Evolutionary conservation across 2,113 vertebrate species (phyloP).

Genomic region (Odocoileus virginianus): DNA sequence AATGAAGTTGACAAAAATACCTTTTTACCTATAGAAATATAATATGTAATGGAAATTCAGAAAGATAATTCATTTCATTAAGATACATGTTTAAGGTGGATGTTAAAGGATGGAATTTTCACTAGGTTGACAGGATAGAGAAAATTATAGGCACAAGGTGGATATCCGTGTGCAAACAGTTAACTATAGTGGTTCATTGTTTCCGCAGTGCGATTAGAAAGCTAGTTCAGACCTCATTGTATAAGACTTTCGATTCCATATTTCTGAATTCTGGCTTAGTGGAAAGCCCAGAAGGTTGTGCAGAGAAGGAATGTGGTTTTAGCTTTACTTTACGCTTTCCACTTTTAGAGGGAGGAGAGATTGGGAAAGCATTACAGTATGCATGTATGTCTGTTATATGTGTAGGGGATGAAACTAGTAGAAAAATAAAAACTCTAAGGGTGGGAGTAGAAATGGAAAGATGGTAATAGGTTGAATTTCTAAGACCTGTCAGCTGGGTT

Average conservation of each 20-base stretch:
- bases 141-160: not conserved
- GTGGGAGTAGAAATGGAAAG: not conserved
- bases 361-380: not conserved
- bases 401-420: not conserved
- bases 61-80: not conserved
- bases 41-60: not conserved
- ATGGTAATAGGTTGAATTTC: not conserved
- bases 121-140: not conserved
- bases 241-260: not conserved
- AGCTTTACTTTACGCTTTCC: not conserved
- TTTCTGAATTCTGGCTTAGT: not conserved
- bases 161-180: not conserved
- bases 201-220: not conserved
- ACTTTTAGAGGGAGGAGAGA: not conserved
- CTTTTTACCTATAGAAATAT: not conserved
- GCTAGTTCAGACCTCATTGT: not conserved
- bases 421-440: not conserved
- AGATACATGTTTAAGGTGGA: not conserved
- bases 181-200: not conserved
- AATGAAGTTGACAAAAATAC: not conserved
- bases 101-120: not conserved
- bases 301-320: not conserved
- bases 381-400: not conserved
- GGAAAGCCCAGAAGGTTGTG: not conserved
- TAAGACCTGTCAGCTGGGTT: not conserved